Percentiles rank a stretch among this genome's conserved stretches.
Conservation (phyloP, 2,888 invertebrate genomes). For the Caenorhabditis panamensis region DNA sequence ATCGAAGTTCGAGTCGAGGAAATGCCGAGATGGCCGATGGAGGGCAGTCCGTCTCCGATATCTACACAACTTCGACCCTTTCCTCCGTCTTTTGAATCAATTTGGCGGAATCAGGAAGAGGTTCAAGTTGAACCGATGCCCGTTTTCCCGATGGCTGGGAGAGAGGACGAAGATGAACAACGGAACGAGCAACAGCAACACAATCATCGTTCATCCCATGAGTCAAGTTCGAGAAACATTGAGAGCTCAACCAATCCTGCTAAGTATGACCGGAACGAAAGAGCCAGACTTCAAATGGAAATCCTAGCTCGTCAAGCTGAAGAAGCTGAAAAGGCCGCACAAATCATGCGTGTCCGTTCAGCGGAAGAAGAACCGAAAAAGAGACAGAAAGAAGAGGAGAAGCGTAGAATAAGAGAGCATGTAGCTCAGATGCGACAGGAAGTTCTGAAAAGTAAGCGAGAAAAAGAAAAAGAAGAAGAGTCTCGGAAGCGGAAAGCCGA, state of each 20-base stretch:
- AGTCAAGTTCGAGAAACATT: too few relatives aligned
- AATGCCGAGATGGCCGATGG: constrained; percentile 43
- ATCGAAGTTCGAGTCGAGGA: constrained; percentile 34
- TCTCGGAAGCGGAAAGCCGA: constrained; percentile 24
- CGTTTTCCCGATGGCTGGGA: constrained; percentile 30
- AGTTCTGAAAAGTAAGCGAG: background rate
- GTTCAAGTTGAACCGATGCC: constrained; percentile 48
- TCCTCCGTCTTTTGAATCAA: background rate
- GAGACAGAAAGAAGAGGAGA: too few relatives aligned
- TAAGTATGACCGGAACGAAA: background rate
- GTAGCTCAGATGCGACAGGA: too few relatives aligned
- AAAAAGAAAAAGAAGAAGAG: constrained; percentile 11
- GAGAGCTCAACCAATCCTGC: background rate
- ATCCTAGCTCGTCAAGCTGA: constrained; percentile 35
- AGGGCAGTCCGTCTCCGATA: background rate
- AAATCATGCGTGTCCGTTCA: too few relatives aligned
- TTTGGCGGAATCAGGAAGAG: constrained; percentile 23
- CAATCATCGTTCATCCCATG: too few relatives aligned
- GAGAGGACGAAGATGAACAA: background rate
- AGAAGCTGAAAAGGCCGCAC: constrained; percentile 3
- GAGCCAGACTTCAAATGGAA: constrained; percentile 12
- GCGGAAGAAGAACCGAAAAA: too few relatives aligned
- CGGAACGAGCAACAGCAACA: background rate
- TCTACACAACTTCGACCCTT: background rate
- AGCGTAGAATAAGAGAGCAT: too few relatives aligned